Conservation (phyloP, 2,888 invertebrate genomes). For the Cephus pygmeus region DNA sequence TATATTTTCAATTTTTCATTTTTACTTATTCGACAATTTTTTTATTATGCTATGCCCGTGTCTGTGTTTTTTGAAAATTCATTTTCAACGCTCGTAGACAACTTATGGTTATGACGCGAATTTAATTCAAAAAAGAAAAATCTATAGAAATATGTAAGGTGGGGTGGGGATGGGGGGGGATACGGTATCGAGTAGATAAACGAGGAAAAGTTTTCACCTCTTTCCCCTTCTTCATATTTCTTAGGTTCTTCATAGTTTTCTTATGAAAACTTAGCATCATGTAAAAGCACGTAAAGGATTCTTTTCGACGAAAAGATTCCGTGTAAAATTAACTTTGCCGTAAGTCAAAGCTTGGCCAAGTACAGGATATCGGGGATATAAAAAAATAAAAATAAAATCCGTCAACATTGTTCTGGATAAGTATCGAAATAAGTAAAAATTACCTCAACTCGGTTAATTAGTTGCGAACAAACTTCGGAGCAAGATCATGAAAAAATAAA, state of each 20-base stretch:
- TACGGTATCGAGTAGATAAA: neutral
- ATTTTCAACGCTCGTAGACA: neutral
- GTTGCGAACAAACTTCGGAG: neutral
- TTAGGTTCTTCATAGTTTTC: neutral
- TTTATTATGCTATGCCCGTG: neutral
- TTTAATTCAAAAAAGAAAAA: neutral
- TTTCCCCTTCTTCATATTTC: neutral
- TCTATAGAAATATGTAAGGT: neutral
- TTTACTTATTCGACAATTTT: neutral
- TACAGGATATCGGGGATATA: neutral
- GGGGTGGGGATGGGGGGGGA: too few species aligned
- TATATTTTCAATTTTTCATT: too few species aligned
- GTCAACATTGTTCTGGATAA: too few species aligned
- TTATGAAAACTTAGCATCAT: neutral
- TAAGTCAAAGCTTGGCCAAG: neutral
- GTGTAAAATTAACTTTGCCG: neutral
- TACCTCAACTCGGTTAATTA: neutral
- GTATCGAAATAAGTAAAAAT: neutral
- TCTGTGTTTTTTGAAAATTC: neutral
- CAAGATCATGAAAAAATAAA: neutral
- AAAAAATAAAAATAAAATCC: neutral
- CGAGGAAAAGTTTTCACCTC: constrained; percentile 20
- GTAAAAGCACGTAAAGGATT: neutral
- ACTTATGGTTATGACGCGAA: too few species aligned
- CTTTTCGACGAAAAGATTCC: neutral